phyloP scores from a whole-genome alignment of 2,113 vertebrate species.

The Notarius quadriscutis region DNA sequence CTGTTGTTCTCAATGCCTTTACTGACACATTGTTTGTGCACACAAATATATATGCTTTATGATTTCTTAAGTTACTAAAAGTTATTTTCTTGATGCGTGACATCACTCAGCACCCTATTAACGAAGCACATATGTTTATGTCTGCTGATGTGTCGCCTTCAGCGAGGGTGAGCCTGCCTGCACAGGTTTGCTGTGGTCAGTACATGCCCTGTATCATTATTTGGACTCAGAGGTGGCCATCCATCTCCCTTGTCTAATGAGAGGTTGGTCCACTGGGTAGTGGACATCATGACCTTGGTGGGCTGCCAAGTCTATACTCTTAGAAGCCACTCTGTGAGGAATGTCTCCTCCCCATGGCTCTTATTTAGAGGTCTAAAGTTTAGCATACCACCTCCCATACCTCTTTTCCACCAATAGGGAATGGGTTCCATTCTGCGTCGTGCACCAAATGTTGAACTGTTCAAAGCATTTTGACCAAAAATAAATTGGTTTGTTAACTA shows the following conservation, averaged over 20 bases:
- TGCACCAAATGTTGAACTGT: too few relatives aligned
- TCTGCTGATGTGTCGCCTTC: neutral
- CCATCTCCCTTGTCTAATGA: neutral
- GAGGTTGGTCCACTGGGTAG: neutral
- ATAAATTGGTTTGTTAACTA: too few relatives aligned
- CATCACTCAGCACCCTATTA: too few relatives aligned
- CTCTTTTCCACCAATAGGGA: too few relatives aligned
- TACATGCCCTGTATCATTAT: neutral
- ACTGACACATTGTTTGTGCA: too few relatives aligned
- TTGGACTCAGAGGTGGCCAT: neutral
- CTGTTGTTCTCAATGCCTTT: too few relatives aligned
- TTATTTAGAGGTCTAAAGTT: neutral
- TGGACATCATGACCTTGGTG: neutral
- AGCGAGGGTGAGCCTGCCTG: neutral
- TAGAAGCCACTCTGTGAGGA: neutral
- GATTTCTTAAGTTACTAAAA: too few relatives aligned
- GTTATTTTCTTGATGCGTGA: too few relatives aligned
- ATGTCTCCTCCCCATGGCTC: neutral
- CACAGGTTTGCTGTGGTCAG: neutral
- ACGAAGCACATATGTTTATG: too few relatives aligned
- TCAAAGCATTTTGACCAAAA: too few relatives aligned
- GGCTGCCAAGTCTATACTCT: neutral
- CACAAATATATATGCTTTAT: too few relatives aligned
- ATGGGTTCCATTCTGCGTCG: too few relatives aligned
- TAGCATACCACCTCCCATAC: neutral